phyloP scores from a whole-genome alignment of 2,888 invertebrate species.

The Mechanitis messenoides region DNA sequence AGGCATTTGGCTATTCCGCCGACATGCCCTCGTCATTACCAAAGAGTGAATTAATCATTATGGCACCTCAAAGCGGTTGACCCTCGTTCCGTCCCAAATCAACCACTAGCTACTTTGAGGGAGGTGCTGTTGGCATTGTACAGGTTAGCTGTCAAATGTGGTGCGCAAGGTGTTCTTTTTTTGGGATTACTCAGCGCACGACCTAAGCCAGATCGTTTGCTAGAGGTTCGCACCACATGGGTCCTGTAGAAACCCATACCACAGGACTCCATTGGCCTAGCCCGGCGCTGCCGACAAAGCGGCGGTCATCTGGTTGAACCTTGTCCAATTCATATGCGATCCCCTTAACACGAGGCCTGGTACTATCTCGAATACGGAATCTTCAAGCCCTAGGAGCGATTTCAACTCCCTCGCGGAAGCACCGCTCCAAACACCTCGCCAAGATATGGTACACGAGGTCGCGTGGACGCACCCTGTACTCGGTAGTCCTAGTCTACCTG shows the following conservation, averaged over 20 bases:
- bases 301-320: conserved; percentile 21
- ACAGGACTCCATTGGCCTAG: conserved; percentile 2
- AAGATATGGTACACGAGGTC: conserved; percentile 31
- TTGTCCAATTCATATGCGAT: conserved; percentile 21
- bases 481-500: conserved; percentile 30
- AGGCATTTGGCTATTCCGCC: too few relatives aligned
- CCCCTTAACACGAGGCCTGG: conserved; percentile 16
- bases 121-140: too few relatives aligned
- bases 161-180: too few relatives aligned
- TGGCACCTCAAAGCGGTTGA: too few relatives aligned
- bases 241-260: conserved; percentile 13
- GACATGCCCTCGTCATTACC: too few relatives aligned
- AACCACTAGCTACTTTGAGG: too few relatives aligned
- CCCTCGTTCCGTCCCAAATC: too few relatives aligned
- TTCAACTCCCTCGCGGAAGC: not conserved
- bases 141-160: too few relatives aligned
- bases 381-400: not conserved
- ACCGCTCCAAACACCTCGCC: conserved; percentile 20
- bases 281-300: not conserved
- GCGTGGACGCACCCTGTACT: conserved; percentile 14
- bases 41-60: too few relatives aligned
- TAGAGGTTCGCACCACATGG: not conserved
- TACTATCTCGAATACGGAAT: not conserved
- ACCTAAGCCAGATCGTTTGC: too few relatives aligned
- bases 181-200: too few relatives aligned